A percentile compares a stretch with the other conserved stretches of the same genome.
Conservation (phyloP, 1,140 invertebrate species). For the Drosophila kohkoa region DNA sequence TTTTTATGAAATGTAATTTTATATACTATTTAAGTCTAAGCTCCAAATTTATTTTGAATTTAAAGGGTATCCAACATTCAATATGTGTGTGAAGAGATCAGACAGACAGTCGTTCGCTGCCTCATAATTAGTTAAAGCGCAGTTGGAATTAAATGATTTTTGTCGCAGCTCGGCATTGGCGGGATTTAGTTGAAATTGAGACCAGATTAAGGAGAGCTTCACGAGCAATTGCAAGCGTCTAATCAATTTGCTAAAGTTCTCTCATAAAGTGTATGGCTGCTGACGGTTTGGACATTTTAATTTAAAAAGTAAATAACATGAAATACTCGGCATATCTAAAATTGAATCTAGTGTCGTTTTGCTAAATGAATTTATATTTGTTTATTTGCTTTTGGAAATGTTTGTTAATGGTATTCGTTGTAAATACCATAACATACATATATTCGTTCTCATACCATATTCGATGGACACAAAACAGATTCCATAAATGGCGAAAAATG, state of each 20-base stretch:
- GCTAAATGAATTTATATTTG: background rate
- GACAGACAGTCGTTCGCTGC: conserved; percentile 12
- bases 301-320: conserved; percentile 52
- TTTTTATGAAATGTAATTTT: too few species aligned
- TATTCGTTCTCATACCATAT: conserved; percentile 31
- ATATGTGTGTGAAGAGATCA: background rate
- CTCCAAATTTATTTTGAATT: background rate
- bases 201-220: conserved; percentile 51
- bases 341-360: conserved; percentile 53
- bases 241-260: conserved; percentile 39
- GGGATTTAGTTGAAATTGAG: conserved; percentile 28
- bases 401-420: conserved; percentile 15
- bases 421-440: conserved; percentile 14
- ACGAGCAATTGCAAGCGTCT: conserved; percentile 38
- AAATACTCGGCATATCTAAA: conserved; percentile 54
- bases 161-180: conserved; percentile 55
- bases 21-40: background rate
- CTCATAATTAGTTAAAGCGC: conserved; percentile 62
- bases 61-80: background rate
- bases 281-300: conserved; percentile 44
- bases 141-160: conserved; percentile 65
- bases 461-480: conserved; percentile 21
- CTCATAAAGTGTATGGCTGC: conserved; percentile 6
- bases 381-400: conserved; percentile 15
- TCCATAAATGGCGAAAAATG: background rate